Evolutionary conservation across 2,888 invertebrate genomes (phyloP).

Genomic region (Orchesellides sinensis): DNA sequence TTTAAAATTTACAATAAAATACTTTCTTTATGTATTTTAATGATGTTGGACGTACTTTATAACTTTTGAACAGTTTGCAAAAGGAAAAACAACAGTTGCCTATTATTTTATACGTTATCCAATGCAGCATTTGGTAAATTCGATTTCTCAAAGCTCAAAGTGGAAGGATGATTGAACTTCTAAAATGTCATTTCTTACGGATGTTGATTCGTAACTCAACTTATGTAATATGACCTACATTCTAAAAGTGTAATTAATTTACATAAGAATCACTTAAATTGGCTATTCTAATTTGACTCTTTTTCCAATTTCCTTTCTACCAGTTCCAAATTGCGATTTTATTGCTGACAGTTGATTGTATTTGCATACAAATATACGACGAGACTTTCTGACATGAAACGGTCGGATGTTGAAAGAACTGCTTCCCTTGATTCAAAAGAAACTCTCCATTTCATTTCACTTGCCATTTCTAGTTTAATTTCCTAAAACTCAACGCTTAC

Average conservation of each 20-base stretch:
- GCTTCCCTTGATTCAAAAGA: neutral
- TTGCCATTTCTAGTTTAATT: conserved; percentile 27
- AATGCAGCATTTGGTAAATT: too few species aligned
- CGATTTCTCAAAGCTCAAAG: too few species aligned
- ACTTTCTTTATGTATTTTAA: too few species aligned
- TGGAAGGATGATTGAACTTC: too few species aligned
- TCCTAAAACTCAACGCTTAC: conserved; percentile 17
- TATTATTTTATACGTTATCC: too few species aligned
- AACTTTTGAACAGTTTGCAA: too few species aligned
- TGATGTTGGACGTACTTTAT: too few species aligned
- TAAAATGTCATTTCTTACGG: too few species aligned
- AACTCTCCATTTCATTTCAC: conserved; percentile 30
- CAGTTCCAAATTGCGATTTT: neutral
- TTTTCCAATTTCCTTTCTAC: conserved; percentile 21
- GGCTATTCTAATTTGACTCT: conserved; percentile 19
- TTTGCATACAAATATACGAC: conserved; percentile 15
- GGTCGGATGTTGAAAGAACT: neutral
- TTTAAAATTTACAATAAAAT: too few species aligned
- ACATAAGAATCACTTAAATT: conserved; percentile 11
- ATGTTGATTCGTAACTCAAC: too few species aligned
- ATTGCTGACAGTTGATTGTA: neutral
- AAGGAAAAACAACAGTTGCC: too few species aligned
- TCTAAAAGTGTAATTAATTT: neutral
- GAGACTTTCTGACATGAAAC: neutral
- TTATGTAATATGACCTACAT: neutral